Base-by-base conservation (phyloP, 2,888 invertebrate genomes). In the Xanthia togata region DNA sequence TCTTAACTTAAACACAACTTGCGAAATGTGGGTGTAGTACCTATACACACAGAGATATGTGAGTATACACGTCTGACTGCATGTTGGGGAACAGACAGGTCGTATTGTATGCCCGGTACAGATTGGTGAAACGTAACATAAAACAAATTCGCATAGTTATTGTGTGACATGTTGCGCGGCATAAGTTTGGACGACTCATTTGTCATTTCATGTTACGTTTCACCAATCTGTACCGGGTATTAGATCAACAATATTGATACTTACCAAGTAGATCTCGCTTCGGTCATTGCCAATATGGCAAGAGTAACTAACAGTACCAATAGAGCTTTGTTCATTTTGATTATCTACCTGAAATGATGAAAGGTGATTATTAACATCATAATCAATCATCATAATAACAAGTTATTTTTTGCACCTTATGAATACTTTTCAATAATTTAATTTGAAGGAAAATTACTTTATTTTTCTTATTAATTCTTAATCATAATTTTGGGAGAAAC, bases 281-380 rank as follows among this genome's bases (percentile, higher is more conserved):
- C 92, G 6, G 84, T 76, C 44, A 91, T 73, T 4, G 89, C 90
- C 26, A 91, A 11, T 9, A 91, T 65, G 14, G 90, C 87, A 14
- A 91, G 47, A 8, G 89, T 65, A 4, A 85, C 84, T 55, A 93
- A 70, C 4, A 90, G 79, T 41, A 91, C 17, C 14, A 94, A 63
- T 14, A 93, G 53, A 26, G 78, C 75, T 71, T 92, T 93, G 78
- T 92, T 92, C 92, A 94, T 92, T 71, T 65, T 82, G 65, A n/a
- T 26, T 64, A 9, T 75, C 0, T 64, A 23, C 55, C 82, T 87
- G 73, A 57, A 83, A 79, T 63, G 50, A 64, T 17, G 26, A 75
- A 64, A 50, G 4, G 3, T n/a, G 14, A 62, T 41, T 44, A 38
- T 23, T 17, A 63, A 23, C 1, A n/a, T 6, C 11, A 55, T 55